phyloP scores from a whole-genome alignment of 2,797 vertebrate genomes.

The Tenualosa ilisha region DNA sequence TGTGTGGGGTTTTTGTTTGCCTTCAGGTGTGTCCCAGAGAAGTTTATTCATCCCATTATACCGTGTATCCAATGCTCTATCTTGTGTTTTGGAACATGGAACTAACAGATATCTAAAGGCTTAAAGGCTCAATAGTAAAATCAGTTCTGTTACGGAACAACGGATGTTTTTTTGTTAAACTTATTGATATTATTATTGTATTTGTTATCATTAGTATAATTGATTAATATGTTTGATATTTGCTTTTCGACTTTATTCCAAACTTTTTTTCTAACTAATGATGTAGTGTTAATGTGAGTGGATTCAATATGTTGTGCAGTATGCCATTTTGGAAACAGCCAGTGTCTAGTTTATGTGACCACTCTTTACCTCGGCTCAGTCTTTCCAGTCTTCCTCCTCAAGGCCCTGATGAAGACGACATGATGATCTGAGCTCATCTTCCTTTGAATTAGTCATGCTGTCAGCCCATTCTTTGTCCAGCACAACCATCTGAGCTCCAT shows the following conservation, averaged over 20 bases:
- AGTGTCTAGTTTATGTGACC: neutral
- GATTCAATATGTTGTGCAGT: too few relatives aligned
- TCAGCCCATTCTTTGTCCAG: neutral
- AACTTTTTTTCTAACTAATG: too few relatives aligned
- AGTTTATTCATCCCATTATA: neutral
- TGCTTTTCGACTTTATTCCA: too few relatives aligned
- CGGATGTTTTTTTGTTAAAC: too few relatives aligned
- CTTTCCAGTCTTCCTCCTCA: neutral
- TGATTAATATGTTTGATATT: too few relatives aligned
- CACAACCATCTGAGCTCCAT: neutral
- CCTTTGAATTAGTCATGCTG: conserved; percentile 80
- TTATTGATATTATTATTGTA: too few relatives aligned
- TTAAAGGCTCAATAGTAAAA: too few relatives aligned
- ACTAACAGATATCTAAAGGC: neutral
- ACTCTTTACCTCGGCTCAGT: neutral
- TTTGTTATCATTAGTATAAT: too few relatives aligned
- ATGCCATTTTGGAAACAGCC: too few relatives aligned
- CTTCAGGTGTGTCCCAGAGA: neutral
- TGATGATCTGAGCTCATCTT: conserved; percentile 82
- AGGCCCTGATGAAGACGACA: conserved; percentile 40
- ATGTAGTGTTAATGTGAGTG: too few relatives aligned
- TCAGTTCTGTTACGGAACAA: too few relatives aligned
- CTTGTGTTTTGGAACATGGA: neutral
- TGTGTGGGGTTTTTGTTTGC: neutral
- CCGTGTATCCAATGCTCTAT: neutral